These are phyloP conservation scores for Macrocentrus cingulum DNA, from an alignment of 1,140 invertebrate genomes.

Conservation along the genomic window DNA sequence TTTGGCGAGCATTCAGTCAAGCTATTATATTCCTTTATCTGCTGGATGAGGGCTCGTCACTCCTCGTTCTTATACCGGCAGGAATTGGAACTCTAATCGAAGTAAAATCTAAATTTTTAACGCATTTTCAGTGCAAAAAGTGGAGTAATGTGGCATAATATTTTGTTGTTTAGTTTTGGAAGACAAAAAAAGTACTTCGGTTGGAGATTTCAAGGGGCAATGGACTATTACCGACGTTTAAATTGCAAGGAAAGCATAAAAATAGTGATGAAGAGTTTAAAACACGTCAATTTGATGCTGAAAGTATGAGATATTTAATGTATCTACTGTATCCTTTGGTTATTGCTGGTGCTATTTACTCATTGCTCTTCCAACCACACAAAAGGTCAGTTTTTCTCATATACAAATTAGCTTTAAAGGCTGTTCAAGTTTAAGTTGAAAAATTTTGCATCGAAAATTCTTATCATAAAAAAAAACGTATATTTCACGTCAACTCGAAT, in stretches of 20 bases:
- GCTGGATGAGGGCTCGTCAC: constrained; percentile 88
- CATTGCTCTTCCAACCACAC: constrained; percentile 88
- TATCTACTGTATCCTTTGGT: constrained; percentile 92
- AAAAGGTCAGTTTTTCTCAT: constrained; percentile 66
- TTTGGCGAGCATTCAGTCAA: constrained; percentile 94
- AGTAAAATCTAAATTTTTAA: constrained; percentile 53
- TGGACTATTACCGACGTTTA: constrained; percentile 47
- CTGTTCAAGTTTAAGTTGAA: too few relatives aligned
- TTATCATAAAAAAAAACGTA: too few relatives aligned
- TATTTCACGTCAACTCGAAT: too few relatives aligned
- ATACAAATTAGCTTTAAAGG: constrained; percentile 16
- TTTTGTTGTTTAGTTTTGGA: constrained; percentile 77
- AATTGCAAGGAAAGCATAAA: constrained; percentile 52
- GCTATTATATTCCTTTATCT: constrained; percentile 92
- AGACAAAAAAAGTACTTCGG: constrained; percentile 88
- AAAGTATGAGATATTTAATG: constrained; percentile 88
- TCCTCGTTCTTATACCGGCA: constrained; percentile 85
- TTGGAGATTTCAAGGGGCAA: constrained; percentile 60
- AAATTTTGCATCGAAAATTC: too few relatives aligned
- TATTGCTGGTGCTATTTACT: constrained; percentile 84
- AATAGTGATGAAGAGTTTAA: constrained; percentile 69
- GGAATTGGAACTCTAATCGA: constrained; percentile 87
- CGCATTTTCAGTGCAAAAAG: neutral
- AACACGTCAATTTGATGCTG: constrained; percentile 84
- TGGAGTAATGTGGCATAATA: constrained; percentile 14